Conservation (phyloP, 2,797 vertebrate species). For the Acipenser transmontanus region DNA sequence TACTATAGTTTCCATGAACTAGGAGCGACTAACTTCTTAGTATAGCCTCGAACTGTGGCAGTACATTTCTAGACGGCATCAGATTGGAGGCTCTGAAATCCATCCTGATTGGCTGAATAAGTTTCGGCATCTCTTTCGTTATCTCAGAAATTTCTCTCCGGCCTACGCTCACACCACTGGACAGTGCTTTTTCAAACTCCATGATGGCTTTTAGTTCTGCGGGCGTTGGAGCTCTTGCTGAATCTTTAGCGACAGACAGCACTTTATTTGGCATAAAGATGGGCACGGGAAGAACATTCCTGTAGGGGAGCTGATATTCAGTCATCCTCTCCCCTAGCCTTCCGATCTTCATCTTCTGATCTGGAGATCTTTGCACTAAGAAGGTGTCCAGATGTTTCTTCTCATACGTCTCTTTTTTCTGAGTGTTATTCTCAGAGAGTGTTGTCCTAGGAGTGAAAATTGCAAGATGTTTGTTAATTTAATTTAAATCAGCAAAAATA, state of each 20-base stretch:
- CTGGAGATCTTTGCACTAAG: conserved; percentile 28
- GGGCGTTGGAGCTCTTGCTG: conserved; percentile 15
- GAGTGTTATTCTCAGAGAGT: conserved; percentile 27
- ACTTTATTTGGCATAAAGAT: conserved; percentile 34
- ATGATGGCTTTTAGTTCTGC: conserved; percentile 11
- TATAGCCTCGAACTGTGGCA: too few species aligned
- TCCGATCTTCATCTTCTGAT: conserved; percentile 32
- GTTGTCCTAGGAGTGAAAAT: conserved; percentile 24
- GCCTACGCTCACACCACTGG: conserved; percentile 14
- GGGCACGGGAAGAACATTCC: conserved; percentile 30
- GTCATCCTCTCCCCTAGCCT: conserved; percentile 29
- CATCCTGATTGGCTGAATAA: conserved; percentile 19
- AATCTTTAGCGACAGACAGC: conserved; percentile 11
- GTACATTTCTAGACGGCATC: conserved; percentile 22
- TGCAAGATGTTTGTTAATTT: neutral
- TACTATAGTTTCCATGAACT: too few species aligned
- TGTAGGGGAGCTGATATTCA: conserved; percentile 32
- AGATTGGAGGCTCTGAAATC: conserved; percentile 31
- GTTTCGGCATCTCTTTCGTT: conserved; percentile 23
- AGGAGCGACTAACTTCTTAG: too few species aligned
- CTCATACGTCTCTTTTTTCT: conserved; percentile 29
- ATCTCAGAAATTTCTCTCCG: conserved; percentile 24
- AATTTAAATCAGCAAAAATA: neutral
- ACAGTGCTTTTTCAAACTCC: conserved; percentile 20
- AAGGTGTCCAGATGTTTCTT: conserved; percentile 33